These are phyloP conservation scores for Patagioenas fasciata DNA, from an alignment of 2,113 vertebrate species.

Conservation along the genomic window DNA sequence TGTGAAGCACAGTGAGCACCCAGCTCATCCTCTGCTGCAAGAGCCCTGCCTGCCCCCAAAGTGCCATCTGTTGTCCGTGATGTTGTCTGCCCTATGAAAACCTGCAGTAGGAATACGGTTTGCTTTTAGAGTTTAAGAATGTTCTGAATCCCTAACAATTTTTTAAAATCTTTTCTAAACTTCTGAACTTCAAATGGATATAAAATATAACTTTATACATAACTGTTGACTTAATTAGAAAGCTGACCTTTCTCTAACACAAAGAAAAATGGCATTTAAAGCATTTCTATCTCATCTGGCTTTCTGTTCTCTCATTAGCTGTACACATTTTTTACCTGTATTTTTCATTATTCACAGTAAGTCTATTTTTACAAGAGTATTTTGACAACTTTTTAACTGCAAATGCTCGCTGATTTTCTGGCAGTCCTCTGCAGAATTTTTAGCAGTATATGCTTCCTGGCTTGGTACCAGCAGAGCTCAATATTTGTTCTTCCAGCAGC, in stretches of 20 bases:
- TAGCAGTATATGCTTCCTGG: constrained; percentile 9
- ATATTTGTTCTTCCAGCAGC: background rate
- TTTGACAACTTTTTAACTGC: constrained; percentile 57
- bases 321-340: constrained; percentile 41
- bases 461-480: constrained; percentile 1
- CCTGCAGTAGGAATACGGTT: background rate
- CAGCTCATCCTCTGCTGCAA: background rate
- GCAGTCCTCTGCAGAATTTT: constrained; percentile 18
- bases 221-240: background rate
- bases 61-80: background rate
- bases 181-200: background rate
- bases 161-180: background rate
- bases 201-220: background rate
- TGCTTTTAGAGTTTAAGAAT: background rate
- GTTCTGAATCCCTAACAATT: background rate
- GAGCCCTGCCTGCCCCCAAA: background rate
- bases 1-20: background rate
- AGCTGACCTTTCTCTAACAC: background rate
- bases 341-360: constrained; percentile 40
- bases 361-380: constrained; percentile 47
- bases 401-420: constrained; percentile 35
- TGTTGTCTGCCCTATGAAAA: background rate
- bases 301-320: constrained; percentile 19
- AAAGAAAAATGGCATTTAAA: background rate
- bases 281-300: background rate